Conservation (phyloP, 2,797 vertebrate genomes). For the Ctenopoma multispine region DNA sequence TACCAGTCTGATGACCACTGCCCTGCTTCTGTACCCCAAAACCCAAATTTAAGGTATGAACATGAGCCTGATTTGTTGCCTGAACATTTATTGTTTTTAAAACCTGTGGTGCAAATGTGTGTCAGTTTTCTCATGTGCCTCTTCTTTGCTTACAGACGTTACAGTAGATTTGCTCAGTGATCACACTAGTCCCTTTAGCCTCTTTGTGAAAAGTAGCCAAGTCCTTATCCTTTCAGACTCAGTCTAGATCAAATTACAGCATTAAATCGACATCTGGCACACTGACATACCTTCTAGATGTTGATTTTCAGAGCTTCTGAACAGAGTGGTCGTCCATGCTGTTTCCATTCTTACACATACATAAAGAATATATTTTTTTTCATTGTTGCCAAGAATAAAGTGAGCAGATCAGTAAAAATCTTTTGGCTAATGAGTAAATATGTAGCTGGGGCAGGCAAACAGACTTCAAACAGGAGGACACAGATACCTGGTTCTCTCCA, state of each 20-base stretch:
- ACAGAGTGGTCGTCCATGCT: background rate
- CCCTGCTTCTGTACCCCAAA: constrained; percentile 47
- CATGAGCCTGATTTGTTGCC: background rate
- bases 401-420: background rate
- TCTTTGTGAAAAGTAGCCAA: constrained; percentile 50
- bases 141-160: background rate
- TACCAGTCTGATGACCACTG: constrained; percentile 41
- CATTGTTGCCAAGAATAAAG: background rate
- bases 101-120: background rate
- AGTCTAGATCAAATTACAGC: constrained; percentile 44
- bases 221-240: constrained; percentile 53
- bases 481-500: background rate
- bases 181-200: constrained; percentile 52
- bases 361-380: background rate
- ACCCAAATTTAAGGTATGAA: constrained; percentile 77
- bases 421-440: background rate
- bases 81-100: background rate
- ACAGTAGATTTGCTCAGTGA: constrained; percentile 25
- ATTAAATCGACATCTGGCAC: constrained; percentile 61
- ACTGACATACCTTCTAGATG: constrained; percentile 19
- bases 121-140: constrained; percentile 4
- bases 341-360: background rate
- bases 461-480: background rate
- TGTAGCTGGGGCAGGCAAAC: background rate
- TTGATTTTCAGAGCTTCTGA: constrained; percentile 21